A percentile compares a stretch with the other conserved stretches of the same genome.
phyloP scores from a whole-genome alignment of 1,140 invertebrate species.

The Diorhabda elongata region DNA sequence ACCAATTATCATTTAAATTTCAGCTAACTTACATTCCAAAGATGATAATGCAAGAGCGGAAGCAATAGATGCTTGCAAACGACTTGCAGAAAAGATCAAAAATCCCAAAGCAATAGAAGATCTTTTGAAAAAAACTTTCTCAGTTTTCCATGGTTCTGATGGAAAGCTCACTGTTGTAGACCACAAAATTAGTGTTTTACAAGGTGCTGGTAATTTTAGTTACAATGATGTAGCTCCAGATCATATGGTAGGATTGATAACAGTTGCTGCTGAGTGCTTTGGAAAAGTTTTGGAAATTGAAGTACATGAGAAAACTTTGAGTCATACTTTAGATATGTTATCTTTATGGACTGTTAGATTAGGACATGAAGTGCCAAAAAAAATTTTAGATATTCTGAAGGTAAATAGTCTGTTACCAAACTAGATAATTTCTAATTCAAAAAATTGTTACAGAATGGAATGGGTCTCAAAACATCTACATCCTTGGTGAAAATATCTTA shows the following conservation, averaged over 20 bases:
- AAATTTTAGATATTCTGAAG: slow-evolving; percentile 72
- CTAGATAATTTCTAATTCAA: background rate
- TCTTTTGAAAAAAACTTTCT: slow-evolving; percentile 72
- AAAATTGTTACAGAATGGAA: slow-evolving; percentile 60
- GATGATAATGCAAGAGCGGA: slow-evolving; percentile 71
- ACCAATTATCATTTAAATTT: slow-evolving; percentile 22
- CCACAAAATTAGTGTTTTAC: slow-evolving; percentile 84
- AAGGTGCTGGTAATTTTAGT: slow-evolving; percentile 78
- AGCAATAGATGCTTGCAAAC: slow-evolving; percentile 64
- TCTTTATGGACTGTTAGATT: slow-evolving; percentile 73
- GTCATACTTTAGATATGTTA: slow-evolving; percentile 76
- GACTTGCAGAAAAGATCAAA: slow-evolving; percentile 69
- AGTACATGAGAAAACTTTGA: slow-evolving; percentile 87
- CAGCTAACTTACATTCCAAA: slow-evolving; percentile 76
- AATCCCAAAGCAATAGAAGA: slow-evolving; percentile 62
- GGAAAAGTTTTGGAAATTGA: slow-evolving; percentile 80
- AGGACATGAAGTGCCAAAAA: slow-evolving; percentile 61
- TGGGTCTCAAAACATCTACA: slow-evolving; percentile 73
- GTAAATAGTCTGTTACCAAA: slow-evolving; percentile 42
- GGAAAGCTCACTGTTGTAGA: slow-evolving; percentile 86
- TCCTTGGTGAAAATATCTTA: slow-evolving; percentile 74
- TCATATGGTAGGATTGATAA: slow-evolving; percentile 57
- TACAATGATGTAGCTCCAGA: slow-evolving; percentile 63
- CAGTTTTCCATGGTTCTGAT: slow-evolving; percentile 82
- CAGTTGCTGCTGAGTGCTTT: slow-evolving; percentile 63